Conservation (phyloP, 2,888 invertebrate genomes). For the Drosophila pseudotalamancana region DNA sequence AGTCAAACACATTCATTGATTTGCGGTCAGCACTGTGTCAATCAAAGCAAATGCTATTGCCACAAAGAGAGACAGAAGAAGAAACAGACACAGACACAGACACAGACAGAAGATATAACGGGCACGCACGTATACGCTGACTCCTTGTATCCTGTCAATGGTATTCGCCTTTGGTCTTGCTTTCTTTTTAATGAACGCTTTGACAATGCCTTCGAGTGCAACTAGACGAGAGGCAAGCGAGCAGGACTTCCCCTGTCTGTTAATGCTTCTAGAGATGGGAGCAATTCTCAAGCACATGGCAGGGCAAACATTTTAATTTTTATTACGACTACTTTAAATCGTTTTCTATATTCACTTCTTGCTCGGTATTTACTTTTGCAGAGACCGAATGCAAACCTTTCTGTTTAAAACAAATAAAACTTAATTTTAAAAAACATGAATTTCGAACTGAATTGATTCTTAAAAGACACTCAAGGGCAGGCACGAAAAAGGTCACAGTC, state of each 20-base stretch:
- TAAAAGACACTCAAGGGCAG: background rate
- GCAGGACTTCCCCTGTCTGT: slow-evolving; percentile 41
- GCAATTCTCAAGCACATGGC: too few species aligned
- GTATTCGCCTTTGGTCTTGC: slow-evolving; percentile 32
- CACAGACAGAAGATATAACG: slow-evolving; percentile 21
- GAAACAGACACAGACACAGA: background rate
- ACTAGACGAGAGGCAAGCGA: slow-evolving; percentile 51
- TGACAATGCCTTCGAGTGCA: slow-evolving; percentile 76
- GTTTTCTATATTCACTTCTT: too few species aligned
- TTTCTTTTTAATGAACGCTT: slow-evolving; percentile 72
- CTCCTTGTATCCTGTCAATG: slow-evolving; percentile 44
- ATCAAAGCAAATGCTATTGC: slow-evolving; percentile 67
- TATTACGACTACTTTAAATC: too few species aligned
- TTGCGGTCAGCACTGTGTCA: slow-evolving; percentile 74
- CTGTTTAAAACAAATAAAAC: too few species aligned
- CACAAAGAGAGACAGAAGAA: slow-evolving; percentile 4
- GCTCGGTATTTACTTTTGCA: too few species aligned
- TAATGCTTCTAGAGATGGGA: slow-evolving; percentile 11
- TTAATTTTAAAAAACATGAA: too few species aligned
- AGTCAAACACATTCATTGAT: slow-evolving; percentile 36
- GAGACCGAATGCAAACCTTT: too few species aligned
- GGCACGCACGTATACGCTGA: slow-evolving; percentile 43
- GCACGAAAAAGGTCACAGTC: background rate
- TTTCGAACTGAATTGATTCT: too few species aligned
- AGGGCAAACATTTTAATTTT: too few species aligned